Base-by-base conservation (phyloP, 1,140 invertebrate species). In the Drosophila melanica region DNA sequence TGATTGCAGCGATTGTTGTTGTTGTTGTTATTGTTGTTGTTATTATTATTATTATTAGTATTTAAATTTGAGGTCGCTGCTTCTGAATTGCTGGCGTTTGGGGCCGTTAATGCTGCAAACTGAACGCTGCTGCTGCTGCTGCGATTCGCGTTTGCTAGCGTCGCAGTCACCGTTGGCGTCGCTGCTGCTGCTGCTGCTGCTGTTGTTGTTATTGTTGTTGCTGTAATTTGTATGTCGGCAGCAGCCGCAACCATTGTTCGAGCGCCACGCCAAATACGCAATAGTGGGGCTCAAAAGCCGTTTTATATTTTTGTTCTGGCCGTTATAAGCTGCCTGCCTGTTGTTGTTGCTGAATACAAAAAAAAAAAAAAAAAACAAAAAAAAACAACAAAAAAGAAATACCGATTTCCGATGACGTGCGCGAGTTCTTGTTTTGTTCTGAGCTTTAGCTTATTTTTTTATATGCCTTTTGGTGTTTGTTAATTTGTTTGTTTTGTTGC, bases 351-450 rank as follows among this genome's bases (percentile, higher is more conserved):
- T 39, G 79, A 72, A 82, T 65, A 77, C 65, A 74, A 59, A 16
- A n/a, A 54, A 37, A 53, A 16, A 47, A 63, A 20, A 62, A 54
- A 27, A 54, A 37, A 63, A 20, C 53, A 54, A 27, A 54, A 37
- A 12, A 16, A 27, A 9, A 27, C 11, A 20, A 41, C 14, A 42
- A 27, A 44, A 42, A 44, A 44, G 5, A 30, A 14, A 23, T 8
- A 50, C 62, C 72, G 53, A 82, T 86, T 87, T 87, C 82, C 82
- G 82, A 70, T 89, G 82, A 87, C 84, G 84, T 81, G 79, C 70
- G 64, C 50, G 37, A 33, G 23, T 62, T 72, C 1, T 69, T 47
- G 37, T 23, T 51, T 66, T 77, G 53, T 65, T 68, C 62, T 30
- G 30, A 4, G 12, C 33, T 23, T 23, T 23, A 23, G 20, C 20